phyloP scores from a whole-genome alignment of 2,797 vertebrate genomes.

The Nasua narica region DNA sequence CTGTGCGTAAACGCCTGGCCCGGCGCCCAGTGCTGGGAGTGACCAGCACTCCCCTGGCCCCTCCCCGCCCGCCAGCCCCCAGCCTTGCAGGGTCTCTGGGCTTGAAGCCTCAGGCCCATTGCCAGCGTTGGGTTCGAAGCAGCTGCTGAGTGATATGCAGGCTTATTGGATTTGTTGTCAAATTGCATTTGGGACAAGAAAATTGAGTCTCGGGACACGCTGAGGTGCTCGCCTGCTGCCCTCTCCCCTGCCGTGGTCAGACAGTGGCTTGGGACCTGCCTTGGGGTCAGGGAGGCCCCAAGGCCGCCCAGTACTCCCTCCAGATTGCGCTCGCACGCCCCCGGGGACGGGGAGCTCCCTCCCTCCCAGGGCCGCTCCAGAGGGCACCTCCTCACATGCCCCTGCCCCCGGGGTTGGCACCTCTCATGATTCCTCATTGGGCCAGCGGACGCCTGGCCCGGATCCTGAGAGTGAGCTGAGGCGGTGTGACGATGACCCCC shows the following conservation, averaged over 20 bases:
- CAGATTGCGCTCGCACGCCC: too few relatives aligned
- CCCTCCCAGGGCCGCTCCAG: neutral
- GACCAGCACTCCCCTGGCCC: neutral
- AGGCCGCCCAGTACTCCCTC: neutral
- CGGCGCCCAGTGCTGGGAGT: neutral
- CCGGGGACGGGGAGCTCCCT: neutral
- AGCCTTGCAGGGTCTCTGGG: neutral
- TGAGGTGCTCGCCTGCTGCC: rapidly evolving
- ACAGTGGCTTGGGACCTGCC: neutral
- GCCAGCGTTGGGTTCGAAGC: neutral
- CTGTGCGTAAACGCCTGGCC: too few relatives aligned
- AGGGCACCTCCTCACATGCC: neutral
- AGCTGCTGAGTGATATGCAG: neutral
- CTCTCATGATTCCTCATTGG: neutral
- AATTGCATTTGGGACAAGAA: neutral
- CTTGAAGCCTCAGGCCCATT: neutral
- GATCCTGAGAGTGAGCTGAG: neutral
- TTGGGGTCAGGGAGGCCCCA: neutral
- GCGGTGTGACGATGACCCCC: too few relatives aligned
- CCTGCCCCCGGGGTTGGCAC: neutral
- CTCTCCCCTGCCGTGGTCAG: neutral
- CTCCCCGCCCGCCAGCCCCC: neutral
- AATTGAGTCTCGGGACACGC: neutral
- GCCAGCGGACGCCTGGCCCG: neutral
- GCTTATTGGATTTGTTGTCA: neutral